Evolutionary conservation across 1,140 invertebrate genomes (phyloP), one percentile per base, ranked within the genome.

Genomic region (Drosophila repleta): DNA sequence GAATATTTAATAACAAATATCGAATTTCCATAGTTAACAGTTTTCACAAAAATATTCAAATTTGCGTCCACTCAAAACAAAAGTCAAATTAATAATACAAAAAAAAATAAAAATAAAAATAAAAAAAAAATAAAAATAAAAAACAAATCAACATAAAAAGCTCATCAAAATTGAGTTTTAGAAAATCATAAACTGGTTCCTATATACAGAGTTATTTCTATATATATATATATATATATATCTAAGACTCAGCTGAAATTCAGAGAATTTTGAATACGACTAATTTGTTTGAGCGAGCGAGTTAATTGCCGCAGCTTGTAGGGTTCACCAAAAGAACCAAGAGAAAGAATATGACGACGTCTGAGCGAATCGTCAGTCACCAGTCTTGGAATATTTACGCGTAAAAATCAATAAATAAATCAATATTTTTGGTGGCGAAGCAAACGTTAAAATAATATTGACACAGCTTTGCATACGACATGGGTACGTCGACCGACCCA

Each of bases 101-200:
- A 63, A 58, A 45, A 60, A 75, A 7, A 60, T 63, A 49, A 48
- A 56, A 63, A 75, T 75, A 62, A 63, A 41, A 75, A 83, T 83
- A 83, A 79, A 83, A 82, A 55, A 41, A 56, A 66, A 63, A 58
- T 46, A 41, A 56, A 66, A 63, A 58, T 46, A 60, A 75, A 7
- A 60, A 66, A 49, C 48, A 56, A 63, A 75, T 75, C 65, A 63
- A 41, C 79, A 83, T 83, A 83, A 79, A 83, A 82, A 55, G 18
- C 56, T 45, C 62, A 20, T 78, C 11, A 66, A 78, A 74, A 55
- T 17, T 71, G 61, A 74, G 41, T 65, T 74, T 76, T 68, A 39
- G 39, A 74, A 74, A 62, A 69, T 46, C 74, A 77, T 74, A 74
- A 85, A 85, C 77, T 39, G 46, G 80, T 84, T 84, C 63, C 43